phyloP scores from a whole-genome alignment of 2,113 vertebrate genomes.

The Erpornis zantholeuca region DNA sequence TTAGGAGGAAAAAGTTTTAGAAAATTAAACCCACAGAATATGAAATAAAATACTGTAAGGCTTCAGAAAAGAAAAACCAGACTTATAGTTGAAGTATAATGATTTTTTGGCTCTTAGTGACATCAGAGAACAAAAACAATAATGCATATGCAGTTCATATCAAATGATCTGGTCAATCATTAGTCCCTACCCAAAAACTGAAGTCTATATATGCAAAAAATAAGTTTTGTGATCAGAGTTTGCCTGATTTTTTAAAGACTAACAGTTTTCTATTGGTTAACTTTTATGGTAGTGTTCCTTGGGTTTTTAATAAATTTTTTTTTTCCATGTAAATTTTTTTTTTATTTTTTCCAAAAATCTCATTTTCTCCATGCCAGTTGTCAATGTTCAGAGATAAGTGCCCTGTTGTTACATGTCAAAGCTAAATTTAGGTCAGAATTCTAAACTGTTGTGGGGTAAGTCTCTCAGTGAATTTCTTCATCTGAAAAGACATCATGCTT shows the following conservation, averaged over 20 bases:
- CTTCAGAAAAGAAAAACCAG: not conserved
- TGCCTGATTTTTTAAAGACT: not conserved
- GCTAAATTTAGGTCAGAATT: not conserved
- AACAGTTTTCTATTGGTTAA: not conserved
- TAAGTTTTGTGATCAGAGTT: not conserved
- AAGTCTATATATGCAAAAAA: not conserved
- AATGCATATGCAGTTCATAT: not conserved
- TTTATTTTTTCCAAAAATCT: no score
- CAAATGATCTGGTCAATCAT: not conserved
- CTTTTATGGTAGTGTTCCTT: not conserved
- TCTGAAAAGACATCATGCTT: not conserved
- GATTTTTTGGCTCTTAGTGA: not conserved
- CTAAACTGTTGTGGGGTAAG: not conserved
- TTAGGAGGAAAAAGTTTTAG: not conserved
- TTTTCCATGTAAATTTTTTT: no score
- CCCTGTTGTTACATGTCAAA: not conserved
- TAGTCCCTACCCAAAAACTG: not conserved
- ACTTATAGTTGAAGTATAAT: not conserved
- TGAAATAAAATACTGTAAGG: not conserved
- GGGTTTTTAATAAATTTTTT: no score
- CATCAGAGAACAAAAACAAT: not conserved
- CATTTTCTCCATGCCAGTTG: not conserved
- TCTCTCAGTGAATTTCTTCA: not conserved
- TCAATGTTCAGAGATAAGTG: not conserved
- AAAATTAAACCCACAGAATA: not conserved